phyloP scores from a whole-genome alignment of 2,888 invertebrate genomes.

The Isotomurus palustris region DNA sequence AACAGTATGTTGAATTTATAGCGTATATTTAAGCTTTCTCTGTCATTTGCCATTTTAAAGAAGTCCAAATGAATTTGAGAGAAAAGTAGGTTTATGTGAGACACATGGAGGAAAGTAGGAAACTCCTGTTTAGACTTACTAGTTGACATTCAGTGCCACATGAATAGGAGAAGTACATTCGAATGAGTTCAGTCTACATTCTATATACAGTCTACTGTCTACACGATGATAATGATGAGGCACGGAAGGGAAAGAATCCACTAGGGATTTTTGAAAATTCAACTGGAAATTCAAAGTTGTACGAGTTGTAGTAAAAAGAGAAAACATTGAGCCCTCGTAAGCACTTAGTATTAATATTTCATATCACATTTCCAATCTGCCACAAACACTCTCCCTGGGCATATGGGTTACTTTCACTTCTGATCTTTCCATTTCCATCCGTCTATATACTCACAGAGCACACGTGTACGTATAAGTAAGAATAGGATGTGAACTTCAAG shows the following conservation, averaged over 20 bases:
- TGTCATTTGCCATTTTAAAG: too few relatives aligned
- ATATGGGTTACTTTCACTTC: constrained; percentile 11
- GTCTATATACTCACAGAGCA: too few relatives aligned
- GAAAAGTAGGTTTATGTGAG: neutral
- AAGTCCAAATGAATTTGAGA: neutral
- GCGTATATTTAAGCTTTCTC: too few relatives aligned
- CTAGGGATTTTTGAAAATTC: constrained; percentile 13
- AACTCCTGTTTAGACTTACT: too few relatives aligned
- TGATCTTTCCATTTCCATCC: constrained; percentile 1
- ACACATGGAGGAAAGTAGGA: too few relatives aligned
- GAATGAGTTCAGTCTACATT: constrained; percentile 7
- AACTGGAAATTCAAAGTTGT: constrained; percentile 1
- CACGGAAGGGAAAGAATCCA: neutral
- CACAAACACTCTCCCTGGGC: constrained; percentile 16
- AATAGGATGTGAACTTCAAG: too few relatives aligned
- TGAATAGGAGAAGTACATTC: neutral
- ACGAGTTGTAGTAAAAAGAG: neutral
- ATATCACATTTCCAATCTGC: constrained; percentile 25
- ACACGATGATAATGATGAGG: neutral
- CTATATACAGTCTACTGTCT: constrained; percentile 1
- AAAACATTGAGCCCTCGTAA: neutral
- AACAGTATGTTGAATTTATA: too few relatives aligned
- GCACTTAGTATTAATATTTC: constrained; percentile 24
- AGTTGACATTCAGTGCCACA: too few relatives aligned
- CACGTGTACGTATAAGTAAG: too few relatives aligned